Evolutionary conservation across 2,888 invertebrate genomes (phyloP), one percentile per base, ranked within the genome.

Genomic region (Cremastobaeus sp.): DNA sequence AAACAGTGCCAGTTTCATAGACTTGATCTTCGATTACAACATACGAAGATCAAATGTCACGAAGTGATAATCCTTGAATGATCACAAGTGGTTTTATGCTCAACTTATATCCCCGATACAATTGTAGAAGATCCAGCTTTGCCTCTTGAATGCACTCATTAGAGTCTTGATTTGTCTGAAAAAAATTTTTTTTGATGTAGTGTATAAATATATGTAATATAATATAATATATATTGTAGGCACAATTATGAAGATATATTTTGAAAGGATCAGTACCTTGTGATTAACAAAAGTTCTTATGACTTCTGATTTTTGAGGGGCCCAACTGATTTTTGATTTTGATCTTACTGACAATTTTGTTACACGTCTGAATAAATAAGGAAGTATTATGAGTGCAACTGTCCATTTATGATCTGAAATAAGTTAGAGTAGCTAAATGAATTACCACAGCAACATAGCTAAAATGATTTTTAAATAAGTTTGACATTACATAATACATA

Each of bases 331-430:
- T 39, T 50, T 37, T 3, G 28, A 2, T 30, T 45, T 55, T 6
- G 35, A 34, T 37, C 12, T 65, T 5, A 30, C 8, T 1, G 43
- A 18, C 2, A 45, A 1, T n/a, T 65, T 55, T n/a, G 5, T n/a
- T 8, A 47, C 8, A 30, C 32, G 5, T 35, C 37, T 54, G 32
- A 65, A 65, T 47, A 55, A 47, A n/a, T 35, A 37, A 1, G 65
- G 55, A 4, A 65, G 11, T n/a, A 55, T 25, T 5, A 55, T 20
- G 5, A 65, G 8, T 2, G 47, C 54, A 6, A 48, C 25, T 17
- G 28, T 41, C 9, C 14, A 1, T 41, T 62, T 41, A n/a, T 64
- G 52, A 12, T 52, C 64, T 64, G 18, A 21, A 52, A 64, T 18
- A 21, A 25, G 15, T n/a, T n/a, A n/a, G n/a, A n/a, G n/a, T n/a